Base-by-base conservation (phyloP, 2,113 vertebrate species). In the Dunckerocampus dactyliophorus region DNA sequence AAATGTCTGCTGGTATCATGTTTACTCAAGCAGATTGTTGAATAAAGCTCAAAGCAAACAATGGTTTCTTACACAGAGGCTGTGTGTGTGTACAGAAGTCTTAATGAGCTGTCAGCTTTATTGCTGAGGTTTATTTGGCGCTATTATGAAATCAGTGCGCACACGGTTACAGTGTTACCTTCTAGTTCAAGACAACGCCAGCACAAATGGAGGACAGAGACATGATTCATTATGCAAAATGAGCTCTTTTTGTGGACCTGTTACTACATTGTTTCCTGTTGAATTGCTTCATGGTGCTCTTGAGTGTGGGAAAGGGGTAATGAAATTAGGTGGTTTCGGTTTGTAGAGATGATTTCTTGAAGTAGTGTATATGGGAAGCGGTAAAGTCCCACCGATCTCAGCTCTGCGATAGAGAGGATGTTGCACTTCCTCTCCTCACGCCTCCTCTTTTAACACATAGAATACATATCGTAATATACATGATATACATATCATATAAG, bases 81-180 rank as follows among this genome's bases (percentile, higher is more conserved):
- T 5, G 24, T 8, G 31, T 66, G 65, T 61, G 37, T 67, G 63
- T 22, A 43, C 39, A 13, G 12, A 4, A 8, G 45, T 47, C 45
- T 47, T 76, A 78, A 80, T 78, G 52, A 81, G 69, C 62, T 68
- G 71, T 69, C 62, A 49, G 55, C 66, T 76, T 74, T 74, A 82
- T 80, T 73, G 54, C 63, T 72, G 69, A 55, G 67, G 20, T 39
- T 71, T 59, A 75, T 65, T 75, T 67, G 46, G 68, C 20, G 51
- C 52, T 48, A 39, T 63, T 67, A 39, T 59, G 59, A 28, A 68
- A 66, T 42, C n/a, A 66, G 75, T 64, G 64, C 59, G 75, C 64
- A 81, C 64, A 81, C 69, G 69, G 56, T 45, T 37, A 1, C 19
- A 42, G 34, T 42, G 34, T 56, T 56, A 56, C n/a, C 31, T 39